Conservation (phyloP, 2,797 vertebrate genomes). For the Geotrypetes seraphini region DNA sequence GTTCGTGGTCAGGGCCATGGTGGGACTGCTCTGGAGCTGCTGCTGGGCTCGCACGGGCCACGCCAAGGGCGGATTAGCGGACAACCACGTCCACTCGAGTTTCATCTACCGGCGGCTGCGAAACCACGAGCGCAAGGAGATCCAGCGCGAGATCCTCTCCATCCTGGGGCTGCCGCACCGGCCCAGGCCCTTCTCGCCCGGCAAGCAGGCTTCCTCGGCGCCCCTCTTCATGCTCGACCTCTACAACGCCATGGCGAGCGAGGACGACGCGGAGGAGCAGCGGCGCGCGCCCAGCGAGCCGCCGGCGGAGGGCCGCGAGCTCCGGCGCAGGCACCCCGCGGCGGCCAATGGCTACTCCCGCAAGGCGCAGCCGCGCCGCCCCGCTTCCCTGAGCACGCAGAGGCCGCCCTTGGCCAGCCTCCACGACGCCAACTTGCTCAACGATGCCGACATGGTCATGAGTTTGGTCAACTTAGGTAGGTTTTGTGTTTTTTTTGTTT, state of each 20-base stretch:
- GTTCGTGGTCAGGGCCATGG: constrained; percentile 56
- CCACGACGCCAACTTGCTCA: constrained; percentile 92
- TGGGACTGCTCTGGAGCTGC: constrained; percentile 86
- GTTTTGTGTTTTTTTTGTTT: constrained; percentile 49
- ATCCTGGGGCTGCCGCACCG: constrained; percentile 95
- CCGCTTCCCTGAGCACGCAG: constrained; percentile 71
- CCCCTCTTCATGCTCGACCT: constrained; percentile 98
- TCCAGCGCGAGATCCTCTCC: constrained; percentile 97
- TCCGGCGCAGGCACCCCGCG: constrained; percentile 67
- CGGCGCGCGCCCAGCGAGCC: constrained; percentile 61
- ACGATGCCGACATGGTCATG: constrained; percentile 98
- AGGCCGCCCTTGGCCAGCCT: constrained; percentile 77
- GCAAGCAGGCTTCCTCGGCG: constrained; percentile 92
- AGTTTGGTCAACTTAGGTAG: constrained; percentile 97
- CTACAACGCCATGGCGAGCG: constrained; percentile 94
- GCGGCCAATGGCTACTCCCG: constrained; percentile 77
- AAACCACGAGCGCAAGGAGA: constrained; percentile 94
- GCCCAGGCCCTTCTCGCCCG: constrained; percentile 92
- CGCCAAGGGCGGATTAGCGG: constrained; percentile 74
- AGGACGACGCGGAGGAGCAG: constrained; percentile 69
- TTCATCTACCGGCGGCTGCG: constrained; percentile 97
- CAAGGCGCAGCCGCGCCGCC: constrained; percentile 72
- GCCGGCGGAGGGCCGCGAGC: constrained; percentile 58
- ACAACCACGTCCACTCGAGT: constrained; percentile 98
- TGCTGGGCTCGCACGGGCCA: constrained; percentile 73